phyloP scores from a whole-genome alignment of 2,888 invertebrate species.

The Mythimna ferrago region DNA sequence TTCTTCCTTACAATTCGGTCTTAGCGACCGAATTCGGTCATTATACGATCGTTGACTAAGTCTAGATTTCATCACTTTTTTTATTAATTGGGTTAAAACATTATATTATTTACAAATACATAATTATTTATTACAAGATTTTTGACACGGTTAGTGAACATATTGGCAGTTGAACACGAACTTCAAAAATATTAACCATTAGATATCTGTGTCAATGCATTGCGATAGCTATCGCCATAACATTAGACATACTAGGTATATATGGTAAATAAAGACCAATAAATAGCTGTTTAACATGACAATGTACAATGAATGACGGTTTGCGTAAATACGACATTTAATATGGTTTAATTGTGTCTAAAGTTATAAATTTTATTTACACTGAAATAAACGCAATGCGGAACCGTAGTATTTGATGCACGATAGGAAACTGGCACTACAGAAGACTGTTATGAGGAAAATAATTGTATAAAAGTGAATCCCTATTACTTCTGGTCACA shows the following conservation, averaged over 20 bases:
- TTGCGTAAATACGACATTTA: neutral
- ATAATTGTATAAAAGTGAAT: neutral
- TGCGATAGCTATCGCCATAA: constrained; percentile 1
- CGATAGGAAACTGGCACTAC: neutral
- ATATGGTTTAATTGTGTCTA: neutral
- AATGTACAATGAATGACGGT: neutral
- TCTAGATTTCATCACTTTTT: neutral
- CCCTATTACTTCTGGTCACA: no score
- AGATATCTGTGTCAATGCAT: constrained; percentile 14
- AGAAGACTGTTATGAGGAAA: neutral
- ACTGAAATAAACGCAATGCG: neutral
- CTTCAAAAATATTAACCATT: neutral
- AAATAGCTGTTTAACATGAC: constrained; percentile 14
- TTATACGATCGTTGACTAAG: no score
- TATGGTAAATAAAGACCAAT: neutral
- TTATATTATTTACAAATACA: neutral
- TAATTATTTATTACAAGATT: neutral
- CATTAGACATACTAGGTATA: neutral
- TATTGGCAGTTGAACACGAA: neutral
- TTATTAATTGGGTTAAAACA: neutral
- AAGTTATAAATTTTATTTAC: neutral
- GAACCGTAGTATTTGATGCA: neutral
- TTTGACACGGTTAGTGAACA: neutral
- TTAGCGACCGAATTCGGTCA: no score
- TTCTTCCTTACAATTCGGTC: no score